Evolutionary conservation across 2,113 vertebrate species (phyloP), one percentile per base, ranked within the genome.

Genomic region (Otocyon megalotis): DNA sequence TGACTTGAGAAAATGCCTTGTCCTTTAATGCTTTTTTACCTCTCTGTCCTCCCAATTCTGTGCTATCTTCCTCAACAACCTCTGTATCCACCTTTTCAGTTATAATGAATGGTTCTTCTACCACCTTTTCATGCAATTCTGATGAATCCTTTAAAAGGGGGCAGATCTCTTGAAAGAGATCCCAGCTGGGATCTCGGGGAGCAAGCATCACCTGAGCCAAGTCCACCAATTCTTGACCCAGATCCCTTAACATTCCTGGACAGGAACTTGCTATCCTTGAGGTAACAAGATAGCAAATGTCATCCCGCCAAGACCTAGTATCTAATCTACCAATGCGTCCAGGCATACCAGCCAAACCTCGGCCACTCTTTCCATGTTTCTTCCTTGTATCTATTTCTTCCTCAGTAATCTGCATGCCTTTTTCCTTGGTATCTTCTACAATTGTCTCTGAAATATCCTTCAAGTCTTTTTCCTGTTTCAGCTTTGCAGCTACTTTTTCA

Each of bases 241-340:
- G 88, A 62, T 97, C 87, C 37, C 76, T 85, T 3, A 88, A 37
- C 67, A 89, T 88, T 79, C 30, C 94, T 50, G 98, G 77, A 8
- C 69, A 11, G 6, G 67, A 84, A 88, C 91, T 95, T 11, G 91
- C 60, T 24, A 97, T 95, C 79, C 97, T 97, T 11, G 94, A 93
- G 69, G 63, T 95, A 43, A 96, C 71, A 88, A 98, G 96, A 28
- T 30, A 19, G 58, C 95, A 97, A 88, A 98, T 92, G 54, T 97
- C 97, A 4, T 81, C 80, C 54, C 92, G 19, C 98, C 98, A 98
- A 89, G 50, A 90, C 4, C 3, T 90, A 7, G 1, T 91, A 2
- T 91, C 53, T 93, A n/a, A 4, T 54, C 1, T 60, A 24, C 2
- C 2, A 12, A 0, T 0, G 9, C 2, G 60, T 71, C 87, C 92